Evolutionary conservation across 2,888 invertebrate genomes (phyloP), one percentile per base, ranked within the genome.

Genomic region (Lysandra bellargus): DNA sequence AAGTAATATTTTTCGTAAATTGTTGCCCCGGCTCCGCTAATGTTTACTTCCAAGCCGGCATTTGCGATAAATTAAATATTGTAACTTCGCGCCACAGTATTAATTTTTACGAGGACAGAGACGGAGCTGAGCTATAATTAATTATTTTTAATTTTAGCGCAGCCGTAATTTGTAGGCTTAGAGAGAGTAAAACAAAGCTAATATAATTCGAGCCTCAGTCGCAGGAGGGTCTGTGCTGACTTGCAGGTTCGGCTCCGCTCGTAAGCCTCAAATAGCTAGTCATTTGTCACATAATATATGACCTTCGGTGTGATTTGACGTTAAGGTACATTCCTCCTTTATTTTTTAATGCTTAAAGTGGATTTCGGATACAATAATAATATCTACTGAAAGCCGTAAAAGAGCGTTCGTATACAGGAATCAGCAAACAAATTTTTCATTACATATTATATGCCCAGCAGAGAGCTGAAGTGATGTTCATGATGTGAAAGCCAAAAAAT

Each of bases 1-100:
- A 80, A 80, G 83, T 84, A 81, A 82, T 80, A 81, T 81, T 82
- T 82, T 80, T 79, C 80, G 80, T 83, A 78, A 81, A 81, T 78
- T 80, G 75, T 79, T 78, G 74, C 79, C 23, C 6, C 14, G 44
- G 74, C 74, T 3, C 3, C 23, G 7, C 9, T 74, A 74, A 74
- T 44, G 44, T 74, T 74, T 69, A 69, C 69, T 17, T 44, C 9
- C 23, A 74, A 74, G 74, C 69, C 37, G 69, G 69, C 44, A 23
- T 74, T 74, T 40, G n/a, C 73, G 44, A 40, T 69, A 74, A 74
- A 74, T 74, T 74, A 44, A 74, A 74, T 74, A 74, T 74, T 74
- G 44, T 44, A 73, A 73, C 40, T 73, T 40, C 5, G 64, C 14
- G 33, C 69, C 33, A 17, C 69, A 33, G 2, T 69, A 69, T 69